phyloP scores from a whole-genome alignment of 2,888 invertebrate genomes.

The Dinocampus coccinellae region DNA sequence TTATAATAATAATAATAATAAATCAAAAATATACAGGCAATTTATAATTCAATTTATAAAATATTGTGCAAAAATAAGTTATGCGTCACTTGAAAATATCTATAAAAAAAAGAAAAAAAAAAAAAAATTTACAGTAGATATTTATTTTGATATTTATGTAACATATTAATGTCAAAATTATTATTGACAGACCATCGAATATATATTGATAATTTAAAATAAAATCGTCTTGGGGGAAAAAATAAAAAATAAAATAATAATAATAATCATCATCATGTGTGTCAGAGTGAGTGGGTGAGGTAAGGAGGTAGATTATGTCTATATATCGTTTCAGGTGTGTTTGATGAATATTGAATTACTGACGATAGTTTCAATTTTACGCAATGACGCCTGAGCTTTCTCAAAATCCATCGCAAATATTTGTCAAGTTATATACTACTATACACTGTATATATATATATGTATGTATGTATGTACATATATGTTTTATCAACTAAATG shows the following conservation, averaged over 20 bases:
- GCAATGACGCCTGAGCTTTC: slow-evolving; percentile 55
- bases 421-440: slow-evolving; percentile 23
- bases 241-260: no score
- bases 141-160: not conserved
- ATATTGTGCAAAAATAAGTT: not conserved
- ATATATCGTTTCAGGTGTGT: slow-evolving; percentile 53
- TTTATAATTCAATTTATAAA: not conserved
- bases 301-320: not conserved
- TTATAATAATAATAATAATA: no score
- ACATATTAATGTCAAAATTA: not conserved
- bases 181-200: not conserved
- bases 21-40: not conserved
- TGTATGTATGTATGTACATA: not conserved
- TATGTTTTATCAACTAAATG: not conserved
- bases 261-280: no score
- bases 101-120: slow-evolving; percentile 10
- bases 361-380: slow-evolving; percentile 57
- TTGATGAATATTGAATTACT: slow-evolving; percentile 62
- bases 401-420: slow-evolving; percentile 35
- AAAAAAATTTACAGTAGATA: slow-evolving; percentile 38
- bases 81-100: not conserved
- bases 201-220: not conserved
- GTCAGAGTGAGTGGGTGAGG: no score
- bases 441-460: not conserved
- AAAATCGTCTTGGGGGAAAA: no score